These are phyloP conservation scores for Enteromius trimaculatus DNA, from an alignment of 2,797 vertebrate genomes.

Conservation along the genomic window DNA sequence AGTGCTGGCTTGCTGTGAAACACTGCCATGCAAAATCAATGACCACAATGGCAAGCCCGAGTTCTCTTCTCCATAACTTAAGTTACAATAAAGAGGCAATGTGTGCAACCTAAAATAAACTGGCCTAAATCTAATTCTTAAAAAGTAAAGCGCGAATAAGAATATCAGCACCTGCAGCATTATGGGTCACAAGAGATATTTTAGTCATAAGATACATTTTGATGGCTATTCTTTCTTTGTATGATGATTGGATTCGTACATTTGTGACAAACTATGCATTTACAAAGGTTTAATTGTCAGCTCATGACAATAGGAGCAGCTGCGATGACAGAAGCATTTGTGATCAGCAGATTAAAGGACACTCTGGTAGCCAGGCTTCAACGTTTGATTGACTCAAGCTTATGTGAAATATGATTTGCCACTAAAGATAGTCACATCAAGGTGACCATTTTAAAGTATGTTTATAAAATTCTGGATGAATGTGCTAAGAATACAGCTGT, in stretches of 20 bases:
- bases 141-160: background rate
- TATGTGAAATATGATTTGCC: background rate
- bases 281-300: background rate
- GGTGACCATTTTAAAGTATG: background rate
- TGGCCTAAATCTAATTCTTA: background rate
- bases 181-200: background rate
- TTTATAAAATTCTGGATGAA: background rate
- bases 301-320: constrained; percentile 7
- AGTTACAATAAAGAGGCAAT: constrained; percentile 68
- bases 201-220: constrained; percentile 4
- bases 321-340: background rate
- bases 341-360: constrained; percentile 20
- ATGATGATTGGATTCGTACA: too few species aligned
- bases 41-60: constrained; percentile 63
- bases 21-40: constrained; percentile 75
- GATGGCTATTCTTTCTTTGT: background rate
- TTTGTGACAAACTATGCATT: background rate
- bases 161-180: background rate
- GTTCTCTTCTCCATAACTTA: constrained; percentile 68
- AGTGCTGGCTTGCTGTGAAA: constrained; percentile 76
- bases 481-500: background rate
- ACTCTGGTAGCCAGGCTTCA: constrained; percentile 9
- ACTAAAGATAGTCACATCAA: background rate
- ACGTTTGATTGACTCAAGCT: background rate
- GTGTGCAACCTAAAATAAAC: constrained; percentile 62